phyloP scores from a whole-genome alignment of 2,888 invertebrate species.

The Pollenia angustigena region DNA sequence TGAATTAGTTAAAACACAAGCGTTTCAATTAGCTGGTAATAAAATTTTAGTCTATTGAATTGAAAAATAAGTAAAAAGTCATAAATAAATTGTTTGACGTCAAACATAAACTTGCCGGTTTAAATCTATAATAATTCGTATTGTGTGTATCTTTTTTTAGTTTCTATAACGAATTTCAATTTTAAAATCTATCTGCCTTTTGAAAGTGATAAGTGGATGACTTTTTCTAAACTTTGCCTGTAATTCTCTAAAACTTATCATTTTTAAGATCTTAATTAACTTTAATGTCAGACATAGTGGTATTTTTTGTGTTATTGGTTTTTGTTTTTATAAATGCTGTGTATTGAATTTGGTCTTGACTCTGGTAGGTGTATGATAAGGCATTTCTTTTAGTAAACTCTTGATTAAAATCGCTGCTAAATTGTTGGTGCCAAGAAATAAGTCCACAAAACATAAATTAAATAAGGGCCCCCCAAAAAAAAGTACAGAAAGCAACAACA shows the following conservation, averaged over 20 bases:
- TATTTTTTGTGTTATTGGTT: neutral
- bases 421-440: neutral
- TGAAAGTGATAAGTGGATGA: constrained; percentile 3
- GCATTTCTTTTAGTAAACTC: neutral
- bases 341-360: neutral
- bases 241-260: neutral
- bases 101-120: constrained; percentile 54
- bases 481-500: too few species aligned
- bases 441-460: too few species aligned
- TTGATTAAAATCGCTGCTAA: neutral
- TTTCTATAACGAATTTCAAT: neutral
- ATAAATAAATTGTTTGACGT: constrained; percentile 61
- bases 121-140: constrained; percentile 34
- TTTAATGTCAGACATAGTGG: constrained; percentile 22
- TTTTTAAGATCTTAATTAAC: neutral
- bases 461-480: too few species aligned
- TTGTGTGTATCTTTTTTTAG: constrained; percentile 33
- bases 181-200: neutral
- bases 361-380: constrained; percentile 1
- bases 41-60: constrained; percentile 22
- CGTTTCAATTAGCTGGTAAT: constrained; percentile 1
- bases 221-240: neutral
- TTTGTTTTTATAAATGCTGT: neutral
- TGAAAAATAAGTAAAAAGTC: neutral
- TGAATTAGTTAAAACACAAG: constrained; percentile 28